Evolutionary conservation across 1,140 invertebrate species (phyloP), one percentile per base, ranked within the genome.

Genomic region (Diabrotica undecimpunctata): DNA sequence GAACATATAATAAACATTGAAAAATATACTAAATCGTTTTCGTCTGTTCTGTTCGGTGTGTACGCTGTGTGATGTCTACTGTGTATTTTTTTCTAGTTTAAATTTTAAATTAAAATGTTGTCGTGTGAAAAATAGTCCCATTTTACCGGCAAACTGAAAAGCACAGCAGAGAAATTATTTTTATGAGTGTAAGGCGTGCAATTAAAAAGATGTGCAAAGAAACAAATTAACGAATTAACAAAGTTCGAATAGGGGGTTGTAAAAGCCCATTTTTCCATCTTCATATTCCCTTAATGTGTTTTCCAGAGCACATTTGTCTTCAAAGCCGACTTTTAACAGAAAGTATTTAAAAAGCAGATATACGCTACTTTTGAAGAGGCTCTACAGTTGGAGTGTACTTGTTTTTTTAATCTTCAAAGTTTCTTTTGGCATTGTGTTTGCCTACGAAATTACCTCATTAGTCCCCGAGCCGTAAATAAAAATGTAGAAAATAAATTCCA

Each of bases 401-500:
- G 41, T 46, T 46, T 46, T 46, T 46, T 46, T 46, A 46, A 46
- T 46, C 41, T 46, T 46, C 41, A 46, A 46, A 46, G 41, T 46
- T 46, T 46, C 41, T 46, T 46, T 46, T 46, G 54, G 65, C 65
- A 66, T 55, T 55, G 54, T 55, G 35, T 25, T 55, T 25, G 54
- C 54, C 54, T 55, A 55, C 8, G 54, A 55, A 55, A 55, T 55
- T 55, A 55, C 13, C 54, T 55, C 54, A 55, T 55, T 55, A 55
- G 54, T 55, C 35, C 35, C 35, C 54, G 13, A 9, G 13, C 35
- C 54, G 35, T 55, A 55, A 55, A 55, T 36, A 55, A 55, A 55
- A 55, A 55, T 55, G 54, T 25, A 11, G 59, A 65, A 61, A 65
- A 55, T 56, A 62, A 66, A 62, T 66, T 68, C 41, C 58, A 61